A percentile compares a stretch with the other conserved stretches of the same genome.
phyloP scores from a whole-genome alignment of 2,888 invertebrate genomes.

The Monoplex corrugatus region DNA sequence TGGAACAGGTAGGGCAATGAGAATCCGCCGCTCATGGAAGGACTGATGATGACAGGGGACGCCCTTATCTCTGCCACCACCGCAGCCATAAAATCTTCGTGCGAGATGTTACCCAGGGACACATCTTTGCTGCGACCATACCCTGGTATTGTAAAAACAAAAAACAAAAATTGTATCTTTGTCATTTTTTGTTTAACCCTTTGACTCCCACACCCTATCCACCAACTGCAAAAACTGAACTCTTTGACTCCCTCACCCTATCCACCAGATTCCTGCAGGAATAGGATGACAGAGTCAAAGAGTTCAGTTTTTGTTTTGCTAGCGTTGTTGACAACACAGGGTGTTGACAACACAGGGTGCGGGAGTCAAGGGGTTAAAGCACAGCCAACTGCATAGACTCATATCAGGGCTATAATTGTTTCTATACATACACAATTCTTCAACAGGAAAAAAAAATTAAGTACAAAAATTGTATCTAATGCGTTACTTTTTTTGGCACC shows the following conservation, averaged over 20 bases:
- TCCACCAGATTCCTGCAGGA: no score
- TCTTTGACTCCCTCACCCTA: not conserved
- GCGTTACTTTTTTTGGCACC: no score
- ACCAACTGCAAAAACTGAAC: no score
- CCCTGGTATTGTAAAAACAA: slow-evolving; percentile 44
- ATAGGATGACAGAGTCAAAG: not conserved
- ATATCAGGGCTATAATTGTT: no score
- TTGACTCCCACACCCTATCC: not conserved
- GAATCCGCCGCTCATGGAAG: slow-evolving; percentile 83
- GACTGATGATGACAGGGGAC: slow-evolving; percentile 81
- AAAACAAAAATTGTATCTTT: no score
- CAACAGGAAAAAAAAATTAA: no score
- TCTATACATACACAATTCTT: no score
- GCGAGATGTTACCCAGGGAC: slow-evolving; percentile 49
- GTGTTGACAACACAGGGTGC: no score
- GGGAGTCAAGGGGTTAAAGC: no score
- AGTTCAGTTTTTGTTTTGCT: not conserved
- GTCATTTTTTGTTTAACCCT: not conserved
- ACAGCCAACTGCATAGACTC: no score
- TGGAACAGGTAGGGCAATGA: slow-evolving; percentile 81
- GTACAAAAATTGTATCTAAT: no score
- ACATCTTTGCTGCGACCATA: slow-evolving; percentile 54
- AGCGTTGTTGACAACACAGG: no score
- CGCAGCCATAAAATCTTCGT: slow-evolving; percentile 73
- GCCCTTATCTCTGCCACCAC: slow-evolving; percentile 75